Evolutionary conservation across 2,888 invertebrate genomes (phyloP), one percentile per base, ranked within the genome.

Genomic region (Pantelozetes paolii): DNA sequence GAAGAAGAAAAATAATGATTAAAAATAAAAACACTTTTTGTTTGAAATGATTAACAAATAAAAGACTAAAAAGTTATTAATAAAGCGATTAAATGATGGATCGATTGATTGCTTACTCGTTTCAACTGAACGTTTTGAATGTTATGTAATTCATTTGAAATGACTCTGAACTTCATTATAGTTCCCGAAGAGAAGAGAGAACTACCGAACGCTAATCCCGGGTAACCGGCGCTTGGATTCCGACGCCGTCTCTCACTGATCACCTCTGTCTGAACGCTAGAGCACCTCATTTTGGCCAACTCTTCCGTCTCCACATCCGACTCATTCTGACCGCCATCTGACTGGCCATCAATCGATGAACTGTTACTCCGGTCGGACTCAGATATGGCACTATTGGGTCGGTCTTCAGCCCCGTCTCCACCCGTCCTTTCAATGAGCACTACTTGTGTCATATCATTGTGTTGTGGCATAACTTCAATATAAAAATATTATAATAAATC

Each of bases 111-210:
- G 50, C 67, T 30, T 77, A 96, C 96, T 94, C 94, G 88, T 87
- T 92, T 94, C 79, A 96, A 87, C 83, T 95, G 94, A 83, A 93
- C 93, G 84, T 93, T 91, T 88, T 93, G 92, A 83, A 96, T 94
- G 86, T 97, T 97, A 86, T 95, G 94, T 82, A 97, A 87, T 86
- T 97, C 97, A 84, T 96, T 95, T 83, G 90, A 89, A 82, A 97
- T 97, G 79, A 97, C 90, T 83, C 91, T 92, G 84, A 96, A 95
- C 86, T 94, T 96, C 91, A 97, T 95, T 89, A 95, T 90, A 15
- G 96, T 95, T 82, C 95, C 95, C 75, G 96, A 95, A 81, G 94
- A 94, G 85, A 94, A 94, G 81, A 94, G 90, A 77, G 93, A 93
- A 79, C 90, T 89, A 71, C 77, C 78, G 40, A 78, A 78, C 11